phyloP scores from a whole-genome alignment of 2,113 vertebrate species.

The Pavo muticus region DNA sequence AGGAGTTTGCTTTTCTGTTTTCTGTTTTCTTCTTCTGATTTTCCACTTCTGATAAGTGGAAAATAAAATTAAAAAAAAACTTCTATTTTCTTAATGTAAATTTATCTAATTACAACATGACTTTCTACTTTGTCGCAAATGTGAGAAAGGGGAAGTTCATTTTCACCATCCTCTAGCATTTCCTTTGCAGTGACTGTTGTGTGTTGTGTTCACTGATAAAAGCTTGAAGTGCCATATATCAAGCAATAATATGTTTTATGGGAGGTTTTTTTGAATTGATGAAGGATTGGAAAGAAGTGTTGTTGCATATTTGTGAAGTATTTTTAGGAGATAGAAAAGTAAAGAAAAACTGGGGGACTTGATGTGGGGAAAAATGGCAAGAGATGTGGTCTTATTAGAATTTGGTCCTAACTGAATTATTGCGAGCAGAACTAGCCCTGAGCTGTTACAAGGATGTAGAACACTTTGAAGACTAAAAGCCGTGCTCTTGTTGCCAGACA shows the following conservation, averaged over 20 bases:
- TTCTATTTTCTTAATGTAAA: neutral
- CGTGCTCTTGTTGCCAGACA: neutral
- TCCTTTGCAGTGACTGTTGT: neutral
- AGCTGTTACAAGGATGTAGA: neutral
- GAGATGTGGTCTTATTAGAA: neutral
- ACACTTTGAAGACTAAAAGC: neutral
- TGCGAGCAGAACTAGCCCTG: neutral
- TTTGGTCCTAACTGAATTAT: conserved; percentile 19
- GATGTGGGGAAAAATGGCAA: neutral
- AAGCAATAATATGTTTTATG: neutral
- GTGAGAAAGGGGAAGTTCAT: neutral
- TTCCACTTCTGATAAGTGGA: too few relatives aligned
- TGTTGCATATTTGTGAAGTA: neutral
- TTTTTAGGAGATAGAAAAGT: neutral
- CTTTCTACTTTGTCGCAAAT: neutral
- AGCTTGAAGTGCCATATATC: neutral
- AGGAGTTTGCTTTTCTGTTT: neutral
- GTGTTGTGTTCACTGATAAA: neutral
- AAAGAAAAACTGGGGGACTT: neutral
- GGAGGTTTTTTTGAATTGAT: neutral
- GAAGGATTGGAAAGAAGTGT: neutral
- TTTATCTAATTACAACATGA: neutral
- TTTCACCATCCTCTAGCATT: neutral
- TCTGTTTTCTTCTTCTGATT: neutral
- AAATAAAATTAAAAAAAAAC: neutral